These are phyloP conservation scores for Nerophis ophidion DNA, from an alignment of 2,113 vertebrate genomes.

Conservation along the genomic window DNA sequence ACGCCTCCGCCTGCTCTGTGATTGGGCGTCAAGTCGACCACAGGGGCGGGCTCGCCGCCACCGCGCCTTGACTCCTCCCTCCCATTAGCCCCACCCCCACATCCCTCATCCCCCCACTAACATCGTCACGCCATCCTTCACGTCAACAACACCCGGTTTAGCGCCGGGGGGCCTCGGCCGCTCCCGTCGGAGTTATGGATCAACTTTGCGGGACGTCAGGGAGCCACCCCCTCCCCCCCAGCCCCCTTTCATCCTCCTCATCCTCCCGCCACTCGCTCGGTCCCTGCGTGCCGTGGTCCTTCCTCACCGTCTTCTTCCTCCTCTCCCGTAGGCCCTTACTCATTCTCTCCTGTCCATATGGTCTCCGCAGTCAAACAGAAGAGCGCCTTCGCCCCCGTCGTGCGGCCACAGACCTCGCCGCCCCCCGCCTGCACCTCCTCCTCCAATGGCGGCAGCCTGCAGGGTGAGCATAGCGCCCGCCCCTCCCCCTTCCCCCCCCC, in stretches of 20 bases:
- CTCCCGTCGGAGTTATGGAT: conserved; percentile 71
- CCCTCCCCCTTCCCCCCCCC: conserved; percentile 43
- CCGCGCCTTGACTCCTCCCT: conserved; percentile 39
- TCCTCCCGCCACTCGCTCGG: conserved; percentile 32
- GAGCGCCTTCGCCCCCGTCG: conserved; percentile 95
- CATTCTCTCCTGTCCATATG: conserved; percentile 96
- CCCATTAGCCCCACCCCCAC: background rate
- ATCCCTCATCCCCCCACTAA: conserved; percentile 37
- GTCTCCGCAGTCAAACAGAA: conserved; percentile 98
- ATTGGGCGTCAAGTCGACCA: too few relatives aligned
- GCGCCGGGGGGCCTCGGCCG: too few relatives aligned
- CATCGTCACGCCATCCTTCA: conserved; percentile 39
- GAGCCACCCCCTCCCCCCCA: conserved; percentile 28
- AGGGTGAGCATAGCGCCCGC: conserved; percentile 79
- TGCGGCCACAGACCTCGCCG: conserved; percentile 87
- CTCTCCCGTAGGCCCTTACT: conserved; percentile 79
- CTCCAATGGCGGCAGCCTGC: conserved; percentile 83
- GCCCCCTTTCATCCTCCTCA: conserved; percentile 25
- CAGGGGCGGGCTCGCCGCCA: conserved; percentile 6
- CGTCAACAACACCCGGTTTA: background rate
- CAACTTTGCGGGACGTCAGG: conserved; percentile 68
- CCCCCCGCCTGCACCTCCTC: conserved; percentile 89
- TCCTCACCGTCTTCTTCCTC: conserved; percentile 39
- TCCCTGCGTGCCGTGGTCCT: conserved; percentile 66
- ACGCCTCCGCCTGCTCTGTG: too few relatives aligned